Evolutionary conservation across 2,797 vertebrate species (phyloP).

Genomic region (Falco rusticolus): DNA sequence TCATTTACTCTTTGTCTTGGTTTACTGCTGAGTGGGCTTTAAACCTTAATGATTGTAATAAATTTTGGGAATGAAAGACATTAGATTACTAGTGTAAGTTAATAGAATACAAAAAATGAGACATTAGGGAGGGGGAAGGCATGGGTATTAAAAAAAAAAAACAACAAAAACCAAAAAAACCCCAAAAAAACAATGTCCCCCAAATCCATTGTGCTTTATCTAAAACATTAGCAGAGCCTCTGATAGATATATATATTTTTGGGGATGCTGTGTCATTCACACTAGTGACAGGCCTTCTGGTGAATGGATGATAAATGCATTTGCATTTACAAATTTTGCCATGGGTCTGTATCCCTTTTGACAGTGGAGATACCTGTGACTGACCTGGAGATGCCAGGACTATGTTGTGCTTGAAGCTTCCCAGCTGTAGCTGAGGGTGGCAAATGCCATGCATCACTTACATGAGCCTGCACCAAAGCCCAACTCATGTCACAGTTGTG

Average conservation of each 20-base stretch:
- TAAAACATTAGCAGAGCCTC: background rate
- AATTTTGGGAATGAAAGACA: background rate
- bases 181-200: accelerated
- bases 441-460: accelerated
- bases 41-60: background rate
- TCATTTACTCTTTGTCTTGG: background rate
- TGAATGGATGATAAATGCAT: background rate
- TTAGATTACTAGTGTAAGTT: background rate
- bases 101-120: background rate
- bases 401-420: background rate
- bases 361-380: accelerated
- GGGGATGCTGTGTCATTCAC: background rate
- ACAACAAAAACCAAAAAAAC: accelerated
- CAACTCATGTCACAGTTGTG: accelerated
- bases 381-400: background rate
- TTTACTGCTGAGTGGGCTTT: background rate
- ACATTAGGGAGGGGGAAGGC: background rate
- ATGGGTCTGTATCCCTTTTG: background rate
- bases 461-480: background rate
- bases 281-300: background rate
- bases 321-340: background rate
- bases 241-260: background rate
- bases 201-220: background rate
- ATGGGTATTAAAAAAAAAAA: background rate
- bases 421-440: background rate